A percentile compares a stretch with the other conserved stretches of the same genome.
Evolutionary conservation across 1,140 invertebrate species (phyloP).

Genomic region (Papilio machaon): DNA sequence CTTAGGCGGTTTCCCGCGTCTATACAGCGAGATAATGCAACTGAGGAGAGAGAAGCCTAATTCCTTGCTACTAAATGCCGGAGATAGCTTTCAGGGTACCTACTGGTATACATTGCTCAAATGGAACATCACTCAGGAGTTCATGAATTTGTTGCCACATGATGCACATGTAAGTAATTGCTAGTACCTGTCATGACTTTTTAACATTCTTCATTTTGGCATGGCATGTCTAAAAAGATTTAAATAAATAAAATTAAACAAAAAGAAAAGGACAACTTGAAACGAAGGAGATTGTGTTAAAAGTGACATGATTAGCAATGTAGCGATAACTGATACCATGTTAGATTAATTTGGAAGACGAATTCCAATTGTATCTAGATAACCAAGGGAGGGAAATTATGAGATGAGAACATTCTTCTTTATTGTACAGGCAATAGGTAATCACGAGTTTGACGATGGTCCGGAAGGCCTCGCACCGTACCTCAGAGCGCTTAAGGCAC

Average conservation of each 20-base stretch:
- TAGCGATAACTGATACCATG: too few species aligned
- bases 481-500: constrained; percentile 84
- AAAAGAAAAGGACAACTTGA: too few species aligned
- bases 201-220: too few species aligned
- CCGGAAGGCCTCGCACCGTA: constrained; percentile 89
- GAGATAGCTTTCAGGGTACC: constrained; percentile 90
- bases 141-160: constrained; percentile 87
- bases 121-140: constrained; percentile 86
- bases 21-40: constrained; percentile 80
- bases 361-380: not conserved
- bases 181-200: not conserved
- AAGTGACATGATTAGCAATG: too few species aligned
- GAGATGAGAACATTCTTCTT: too few species aligned
- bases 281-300: too few species aligned
- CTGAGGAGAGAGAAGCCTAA: constrained; percentile 82
- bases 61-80: constrained; percentile 87
- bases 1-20: constrained; percentile 86
- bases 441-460: constrained; percentile 94
- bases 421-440: constrained; percentile 89
- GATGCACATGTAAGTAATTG: constrained; percentile 86
- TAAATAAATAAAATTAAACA: too few species aligned
- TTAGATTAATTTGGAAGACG: too few species aligned
- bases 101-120: constrained; percentile 88
- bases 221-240: too few species aligned
- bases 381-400: too few species aligned